Percentiles rank a stretch among this genome's conserved stretches.
phyloP scores from a whole-genome alignment of 2,888 invertebrate genomes.

The Carterocephalus palaemon region DNA sequence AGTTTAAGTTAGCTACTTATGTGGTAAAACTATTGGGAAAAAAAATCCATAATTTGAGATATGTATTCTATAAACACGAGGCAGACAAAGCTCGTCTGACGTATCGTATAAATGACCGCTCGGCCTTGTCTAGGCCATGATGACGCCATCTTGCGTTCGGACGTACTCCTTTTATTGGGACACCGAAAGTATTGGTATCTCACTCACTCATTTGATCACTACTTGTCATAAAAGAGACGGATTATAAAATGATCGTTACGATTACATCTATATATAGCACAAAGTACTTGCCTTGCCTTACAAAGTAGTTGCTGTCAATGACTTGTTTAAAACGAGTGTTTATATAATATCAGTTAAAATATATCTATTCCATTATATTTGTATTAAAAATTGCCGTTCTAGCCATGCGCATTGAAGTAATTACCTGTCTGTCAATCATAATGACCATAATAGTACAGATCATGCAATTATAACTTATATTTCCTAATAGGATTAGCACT shows the following conservation, averaged over 20 bases:
- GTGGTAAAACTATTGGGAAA: too few relatives aligned
- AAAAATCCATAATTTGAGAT: too few relatives aligned
- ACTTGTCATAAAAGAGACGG: conserved; percentile 42
- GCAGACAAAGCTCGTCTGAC: conserved; percentile 67
- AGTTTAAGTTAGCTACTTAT: too few relatives aligned
- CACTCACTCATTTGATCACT: conserved; percentile 40
- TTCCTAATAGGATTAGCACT: conserved; percentile 29
- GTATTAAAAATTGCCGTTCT: too few relatives aligned
- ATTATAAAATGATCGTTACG: conserved; percentile 35
- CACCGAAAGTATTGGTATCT: conserved; percentile 56
- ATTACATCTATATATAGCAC: conserved; percentile 49
- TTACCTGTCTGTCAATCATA: conserved; percentile 3
- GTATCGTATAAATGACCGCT: conserved; percentile 72
- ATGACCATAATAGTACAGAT: conserved; percentile 21
- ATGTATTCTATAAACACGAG: conserved; percentile 43
- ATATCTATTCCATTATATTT: too few relatives aligned
- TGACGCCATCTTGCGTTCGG: conserved; percentile 74
- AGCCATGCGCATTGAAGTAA: too few relatives aligned
- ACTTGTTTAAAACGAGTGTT: conserved; percentile 34
- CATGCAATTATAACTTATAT: conserved; percentile 15
- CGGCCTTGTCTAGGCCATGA: conserved; percentile 78
- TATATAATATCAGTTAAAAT: too few relatives aligned
- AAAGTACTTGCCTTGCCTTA: conserved; percentile 32
- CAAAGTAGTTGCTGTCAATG: conserved; percentile 23
- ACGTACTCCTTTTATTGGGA: conserved; percentile 68